These are phyloP conservation scores for Otus sunia DNA, from an alignment of 2,113 vertebrate species.

Conservation along the genomic window DNA sequence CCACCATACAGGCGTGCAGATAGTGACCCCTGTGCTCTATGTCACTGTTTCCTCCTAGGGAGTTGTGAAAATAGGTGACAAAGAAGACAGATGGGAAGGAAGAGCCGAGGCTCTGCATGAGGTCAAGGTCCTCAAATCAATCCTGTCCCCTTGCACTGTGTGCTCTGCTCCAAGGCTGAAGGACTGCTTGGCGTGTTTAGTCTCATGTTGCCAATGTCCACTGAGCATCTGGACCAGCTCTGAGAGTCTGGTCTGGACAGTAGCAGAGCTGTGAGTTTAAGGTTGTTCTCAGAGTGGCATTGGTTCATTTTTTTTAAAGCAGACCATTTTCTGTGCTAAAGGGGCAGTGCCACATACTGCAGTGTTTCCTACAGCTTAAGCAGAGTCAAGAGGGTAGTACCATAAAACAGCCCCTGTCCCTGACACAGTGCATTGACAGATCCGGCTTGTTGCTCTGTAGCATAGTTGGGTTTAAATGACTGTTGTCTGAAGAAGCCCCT, in stretches of 20 bases:
- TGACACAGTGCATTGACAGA: accelerated
- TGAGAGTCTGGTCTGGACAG: background rate
- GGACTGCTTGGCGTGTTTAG: background rate
- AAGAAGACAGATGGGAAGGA: background rate
- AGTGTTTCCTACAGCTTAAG: background rate
- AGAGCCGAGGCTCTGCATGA: background rate
- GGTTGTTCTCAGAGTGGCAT: background rate
- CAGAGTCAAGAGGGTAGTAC: background rate
- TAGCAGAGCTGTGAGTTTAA: background rate
- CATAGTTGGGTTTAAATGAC: background rate
- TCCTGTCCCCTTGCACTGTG: background rate
- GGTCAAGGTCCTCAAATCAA: background rate
- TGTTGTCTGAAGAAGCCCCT: background rate
- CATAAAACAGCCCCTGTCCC: background rate
- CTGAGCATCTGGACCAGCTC: background rate
- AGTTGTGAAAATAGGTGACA: background rate
- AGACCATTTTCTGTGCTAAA: background rate
- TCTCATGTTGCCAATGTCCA: background rate
- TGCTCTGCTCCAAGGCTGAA: background rate
- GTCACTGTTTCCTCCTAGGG: background rate
- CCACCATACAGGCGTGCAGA: background rate
- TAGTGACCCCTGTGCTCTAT: background rate
- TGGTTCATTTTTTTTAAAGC: background rate
- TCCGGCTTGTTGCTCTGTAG: background rate
- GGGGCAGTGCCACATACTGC: background rate